Evolutionary conservation across 2,888 invertebrate species (phyloP).

Genomic region (Eupithecia subfuscata): DNA sequence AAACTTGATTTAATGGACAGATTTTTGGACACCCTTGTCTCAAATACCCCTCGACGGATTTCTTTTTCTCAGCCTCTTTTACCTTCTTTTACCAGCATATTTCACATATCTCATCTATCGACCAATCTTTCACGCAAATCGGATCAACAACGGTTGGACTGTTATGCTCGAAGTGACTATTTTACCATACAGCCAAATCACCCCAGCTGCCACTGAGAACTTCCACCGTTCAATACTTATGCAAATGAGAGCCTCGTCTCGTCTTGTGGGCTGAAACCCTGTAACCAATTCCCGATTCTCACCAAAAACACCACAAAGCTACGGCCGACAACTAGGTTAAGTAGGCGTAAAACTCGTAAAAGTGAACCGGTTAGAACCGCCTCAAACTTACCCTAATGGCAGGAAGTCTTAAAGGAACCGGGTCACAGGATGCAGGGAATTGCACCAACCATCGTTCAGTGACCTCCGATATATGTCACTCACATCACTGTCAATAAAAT

Average conservation of each 20-base stretch:
- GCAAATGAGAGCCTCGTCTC: not conserved
- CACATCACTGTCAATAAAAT: not conserved
- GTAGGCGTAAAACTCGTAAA: not conserved
- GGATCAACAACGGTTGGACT: no score
- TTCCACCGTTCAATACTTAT: not conserved
- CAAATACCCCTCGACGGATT: no score
- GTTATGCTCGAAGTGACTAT: no score
- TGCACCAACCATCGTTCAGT: slow-evolving; percentile 14
- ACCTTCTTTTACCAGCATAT: no score
- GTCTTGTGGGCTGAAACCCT: not conserved
- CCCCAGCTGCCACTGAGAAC: no score
- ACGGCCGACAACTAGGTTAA: not conserved
- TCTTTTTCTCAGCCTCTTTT: no score
- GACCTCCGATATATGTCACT: not conserved
- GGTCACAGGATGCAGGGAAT: slow-evolving; percentile 33
- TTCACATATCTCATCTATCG: no score
- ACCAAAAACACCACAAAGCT: not conserved
- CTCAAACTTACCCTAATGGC: slow-evolving; percentile 10
- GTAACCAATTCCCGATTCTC: not conserved
- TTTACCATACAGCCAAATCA: no score
- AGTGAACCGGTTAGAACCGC: slow-evolving; percentile 18
- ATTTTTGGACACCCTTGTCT: no score
- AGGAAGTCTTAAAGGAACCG: slow-evolving; percentile 28
- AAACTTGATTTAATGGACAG: no score
- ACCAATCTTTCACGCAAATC: no score